Base-by-base conservation (phyloP, 2,113 vertebrate species). In the Nestor notabilis region DNA sequence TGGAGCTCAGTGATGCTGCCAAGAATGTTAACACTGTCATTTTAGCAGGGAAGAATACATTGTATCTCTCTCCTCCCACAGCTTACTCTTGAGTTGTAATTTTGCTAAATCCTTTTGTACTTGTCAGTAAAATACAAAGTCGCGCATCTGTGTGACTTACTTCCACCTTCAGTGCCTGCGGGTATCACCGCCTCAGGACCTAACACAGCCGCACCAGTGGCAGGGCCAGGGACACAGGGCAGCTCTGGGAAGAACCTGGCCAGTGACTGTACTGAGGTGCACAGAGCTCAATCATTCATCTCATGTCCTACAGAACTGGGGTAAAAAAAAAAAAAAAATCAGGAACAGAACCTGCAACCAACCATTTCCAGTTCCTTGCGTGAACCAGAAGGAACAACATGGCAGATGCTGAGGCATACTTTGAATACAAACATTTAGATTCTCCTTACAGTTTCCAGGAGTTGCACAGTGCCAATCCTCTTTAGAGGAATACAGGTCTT, bases 31-130 rank as follows among this genome's bases (percentile, higher is more conserved):
- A 95, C 7, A 6, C 71, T 20, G 53, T 24, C 92, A 95, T 77
- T 93, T 91, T 65, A 95, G 93, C 47, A 61, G 89, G 63, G 91
- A 89, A 93, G 93, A 92, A 83, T 75, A 77, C 65, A 69, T 70
- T 69, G n/a, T 72, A 52, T 69, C 80, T 88, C 39, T 37, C 55
- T 66, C 94, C 72, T 95, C 87, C 69, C 87, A 94, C 75, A 77
- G 74, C 53, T 82, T 74, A 90, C 87, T 93, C 35, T 17, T 7
- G 5, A 41, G 49, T 39, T 0, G 4, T 61, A 87, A 74, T 82
- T 92, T 83, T 61, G 55, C 72, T 78, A 71, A 90, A 76, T 55
- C 50, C 35, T 93, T 92, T 65, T 75, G 80, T 37, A 41, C 43
- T 90, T 83, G 90, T 61, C 58, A 50, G 72, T 86, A 77, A 93